Base-by-base conservation (phyloP, 2,888 invertebrate genomes). In the Tenthredo mesomela region DNA sequence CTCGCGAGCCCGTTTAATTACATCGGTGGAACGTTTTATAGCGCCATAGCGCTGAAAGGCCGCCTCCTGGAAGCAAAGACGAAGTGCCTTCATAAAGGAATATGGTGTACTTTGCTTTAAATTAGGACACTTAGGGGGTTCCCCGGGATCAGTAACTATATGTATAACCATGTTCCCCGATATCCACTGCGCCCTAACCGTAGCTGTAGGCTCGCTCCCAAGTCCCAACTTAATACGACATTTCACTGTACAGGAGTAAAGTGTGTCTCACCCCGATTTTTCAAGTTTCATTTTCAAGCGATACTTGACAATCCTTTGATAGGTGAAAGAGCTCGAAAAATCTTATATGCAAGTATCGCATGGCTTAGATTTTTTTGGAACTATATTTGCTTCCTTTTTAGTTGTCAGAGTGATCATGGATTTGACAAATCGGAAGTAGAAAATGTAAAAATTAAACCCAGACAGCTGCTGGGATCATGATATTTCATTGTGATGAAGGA, bases 51-150 rank as follows among this genome's bases (percentile, higher is more conserved):
- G 78, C 37, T 80, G 78, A 80, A 80, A 80, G 78, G 61, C 50
- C 61, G 78, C 21, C 61, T 80, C 37, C 78, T 61, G 78, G 61
- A 80, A 61, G 78, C 61, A 80, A 80, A 61, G 78, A 80, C 78
- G 78, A 80, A 80, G 78, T 80, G 78, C 78, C 78, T 80, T 61
- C 78, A 80, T 80, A 80, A 80, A 80, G 78, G 78, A 80, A 80
- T 80, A 80, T 61, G 61, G 78, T 40, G 78, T 80, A 80, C 78
- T 80, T 80, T 80, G 78, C 78, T 80, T 80, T 58, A 61, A 80
- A 80, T 80, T 80, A 80, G 78, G 78, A 80, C 61, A 80, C 78
- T 80, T 80, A 80, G 78, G 78, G 78, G 61, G 78, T 80, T 80
- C 78, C 78, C 78, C 78, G 37, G 78, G 78, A 80, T 80, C 78